These are phyloP conservation scores for Choloepus hoffmanni DNA, from an alignment of 2,113 vertebrate species.

Conservation along the genomic window DNA sequence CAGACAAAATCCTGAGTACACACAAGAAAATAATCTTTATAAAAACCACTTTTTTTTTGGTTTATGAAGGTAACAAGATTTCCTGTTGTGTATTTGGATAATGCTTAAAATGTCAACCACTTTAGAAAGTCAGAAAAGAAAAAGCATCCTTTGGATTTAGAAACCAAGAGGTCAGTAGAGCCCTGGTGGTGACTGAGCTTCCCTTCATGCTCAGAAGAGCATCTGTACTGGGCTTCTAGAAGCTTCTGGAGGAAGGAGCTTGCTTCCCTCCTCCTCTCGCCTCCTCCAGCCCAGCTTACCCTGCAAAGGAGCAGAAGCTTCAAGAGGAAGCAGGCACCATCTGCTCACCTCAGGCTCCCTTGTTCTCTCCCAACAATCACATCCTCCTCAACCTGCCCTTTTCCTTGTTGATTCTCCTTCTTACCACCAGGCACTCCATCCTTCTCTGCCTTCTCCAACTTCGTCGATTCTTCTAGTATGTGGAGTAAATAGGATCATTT, in stretches of 20 bases:
- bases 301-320: neutral
- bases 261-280: neutral
- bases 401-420: neutral
- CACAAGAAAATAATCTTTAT: neutral
- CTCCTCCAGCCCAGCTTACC: neutral
- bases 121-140: neutral
- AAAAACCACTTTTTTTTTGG: neutral
- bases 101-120: neutral
- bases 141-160: neutral
- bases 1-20: neutral
- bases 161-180: neutral
- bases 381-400: neutral
- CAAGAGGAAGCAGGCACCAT: too few relatives aligned
- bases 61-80: neutral
- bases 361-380: neutral
- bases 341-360: neutral
- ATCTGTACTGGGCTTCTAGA: neutral
- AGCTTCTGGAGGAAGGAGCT: neutral
- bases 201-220: neutral
- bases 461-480: neutral
- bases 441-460: neutral
- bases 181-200: neutral
- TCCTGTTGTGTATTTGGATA: neutral
- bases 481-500: too few relatives aligned
- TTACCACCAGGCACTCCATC: neutral